Percentiles rank a stretch among this genome's conserved stretches.
phyloP scores from a whole-genome alignment of 2,888 invertebrate genomes.

The Eupithecia subfuscata region DNA sequence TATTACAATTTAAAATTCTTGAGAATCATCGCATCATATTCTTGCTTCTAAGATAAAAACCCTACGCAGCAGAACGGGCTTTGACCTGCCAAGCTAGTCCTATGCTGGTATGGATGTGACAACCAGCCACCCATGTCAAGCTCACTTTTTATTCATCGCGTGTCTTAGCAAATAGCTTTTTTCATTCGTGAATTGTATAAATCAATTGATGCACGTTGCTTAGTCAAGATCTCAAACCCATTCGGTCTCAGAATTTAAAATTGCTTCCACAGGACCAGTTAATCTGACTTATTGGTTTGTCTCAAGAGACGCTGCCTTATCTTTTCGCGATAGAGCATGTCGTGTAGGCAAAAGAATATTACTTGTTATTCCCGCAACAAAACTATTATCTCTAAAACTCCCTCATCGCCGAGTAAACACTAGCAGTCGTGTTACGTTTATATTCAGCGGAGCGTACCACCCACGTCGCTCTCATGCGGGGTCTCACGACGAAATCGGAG shows the following conservation, averaged over 20 bases:
- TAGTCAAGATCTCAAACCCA: not conserved
- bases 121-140: constrained; percentile 6
- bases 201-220: not conserved
- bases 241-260: not conserved
- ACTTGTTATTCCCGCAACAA: constrained; percentile 26
- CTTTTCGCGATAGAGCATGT: constrained; percentile 6
- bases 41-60: not conserved
- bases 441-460: constrained; percentile 73
- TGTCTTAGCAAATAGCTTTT: not conserved
- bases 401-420: constrained; percentile 48
- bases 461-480: constrained; percentile 67
- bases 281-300: not conserved
- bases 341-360: constrained; percentile 11
- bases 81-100: constrained; percentile 8
- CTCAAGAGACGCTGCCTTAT: constrained; percentile 7
- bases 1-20: not conserved
- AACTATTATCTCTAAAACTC: constrained; percentile 39
- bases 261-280: not conserved
- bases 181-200: not conserved
- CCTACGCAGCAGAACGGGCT: constrained; percentile 6
- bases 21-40: not conserved
- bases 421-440: constrained; percentile 66
- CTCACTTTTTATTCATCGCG: not conserved
- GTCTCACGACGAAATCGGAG: constrained; percentile 67
- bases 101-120: constrained; percentile 1